Conservation (phyloP, 2,113 vertebrate genomes). For the Prionailurus bengalensis region DNA sequence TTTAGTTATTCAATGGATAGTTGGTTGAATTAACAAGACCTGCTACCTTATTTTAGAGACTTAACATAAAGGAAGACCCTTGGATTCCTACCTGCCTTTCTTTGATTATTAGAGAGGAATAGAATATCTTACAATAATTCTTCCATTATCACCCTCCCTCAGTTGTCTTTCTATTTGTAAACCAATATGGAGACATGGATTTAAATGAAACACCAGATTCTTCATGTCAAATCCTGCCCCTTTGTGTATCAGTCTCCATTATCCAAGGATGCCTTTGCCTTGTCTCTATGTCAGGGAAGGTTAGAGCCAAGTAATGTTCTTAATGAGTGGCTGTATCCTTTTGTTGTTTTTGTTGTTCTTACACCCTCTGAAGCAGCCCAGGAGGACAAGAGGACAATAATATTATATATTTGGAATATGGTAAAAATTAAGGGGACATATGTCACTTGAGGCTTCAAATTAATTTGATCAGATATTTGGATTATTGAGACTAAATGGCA, state of each 20-base stretch:
- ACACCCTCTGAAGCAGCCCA: constrained; percentile 1
- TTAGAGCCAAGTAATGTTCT: not conserved
- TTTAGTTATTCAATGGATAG: constrained; percentile 12
- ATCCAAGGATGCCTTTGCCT: constrained; percentile 18
- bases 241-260: not conserved
- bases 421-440: constrained; percentile 58
- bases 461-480: constrained; percentile 53
- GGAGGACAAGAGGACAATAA: constrained; percentile 61
- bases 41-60: not conserved
- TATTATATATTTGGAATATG: constrained; percentile 43
- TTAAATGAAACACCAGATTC: not conserved
- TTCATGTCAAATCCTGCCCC: not conserved
- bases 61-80: constrained; percentile 19
- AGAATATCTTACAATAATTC: not conserved
- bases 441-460: constrained; percentile 62
- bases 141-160: not conserved
- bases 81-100: not conserved
- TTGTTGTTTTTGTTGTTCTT: not conserved
- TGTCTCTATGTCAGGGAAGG: not conserved
- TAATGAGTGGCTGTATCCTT: not conserved
- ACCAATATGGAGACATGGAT: not conserved
- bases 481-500: constrained; percentile 57
- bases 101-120: not conserved
- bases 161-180: not conserved
- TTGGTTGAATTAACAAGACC: not conserved